Base-by-base conservation (phyloP, 2,888 invertebrate species). In the Callyntrura guangdongensis region DNA sequence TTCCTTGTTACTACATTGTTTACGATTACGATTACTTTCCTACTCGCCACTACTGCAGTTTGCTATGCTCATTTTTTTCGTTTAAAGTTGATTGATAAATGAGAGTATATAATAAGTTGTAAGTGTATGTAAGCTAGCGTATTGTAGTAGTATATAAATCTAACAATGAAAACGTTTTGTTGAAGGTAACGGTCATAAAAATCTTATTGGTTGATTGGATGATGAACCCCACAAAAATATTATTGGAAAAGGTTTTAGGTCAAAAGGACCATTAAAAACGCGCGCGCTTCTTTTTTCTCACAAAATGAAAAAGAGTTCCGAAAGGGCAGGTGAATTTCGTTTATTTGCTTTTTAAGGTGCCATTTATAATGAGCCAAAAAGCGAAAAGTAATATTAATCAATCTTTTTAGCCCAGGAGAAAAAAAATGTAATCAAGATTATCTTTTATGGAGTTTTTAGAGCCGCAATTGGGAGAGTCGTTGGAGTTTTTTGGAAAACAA, bases 371-470 rank as follows among this genome's bases (percentile, higher is more conserved):
- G 61, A 20, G 20, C 17, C n/a, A 61, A 2, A 61, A 36, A 36
- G 36, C 36, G 36, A 36, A 36, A 36, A 36, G 36, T 4, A 36
- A 36, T 36, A 36, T 36, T 36, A 36, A 36, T 36, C 36, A 36
- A 36, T 36, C 36, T 36, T 36, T 36, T 36, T 36, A 36, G 36
- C 36, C 36, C 36, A 36, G 36, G 61, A 20, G 20, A n/a, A 61
- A n/a, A 61, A 20, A 61, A 61, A 61, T 61, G n/a, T 61, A 61
- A 61, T 61, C 20, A 61, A 61, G 61, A 61, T 61, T 61, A 61
- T 61, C 61, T 61, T 20, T 61, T 61, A n/a, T 61, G 61, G 61
- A 61, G 17, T 61, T 61, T n/a, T 36, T 36, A 36, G 36, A 36
- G 36, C 36, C 36, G 36, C 36, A 36, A 6, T 36, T 36, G 36